Evolutionary conservation across 1,140 invertebrate species (phyloP).

Genomic region (Paraescarpia echinospica): DNA sequence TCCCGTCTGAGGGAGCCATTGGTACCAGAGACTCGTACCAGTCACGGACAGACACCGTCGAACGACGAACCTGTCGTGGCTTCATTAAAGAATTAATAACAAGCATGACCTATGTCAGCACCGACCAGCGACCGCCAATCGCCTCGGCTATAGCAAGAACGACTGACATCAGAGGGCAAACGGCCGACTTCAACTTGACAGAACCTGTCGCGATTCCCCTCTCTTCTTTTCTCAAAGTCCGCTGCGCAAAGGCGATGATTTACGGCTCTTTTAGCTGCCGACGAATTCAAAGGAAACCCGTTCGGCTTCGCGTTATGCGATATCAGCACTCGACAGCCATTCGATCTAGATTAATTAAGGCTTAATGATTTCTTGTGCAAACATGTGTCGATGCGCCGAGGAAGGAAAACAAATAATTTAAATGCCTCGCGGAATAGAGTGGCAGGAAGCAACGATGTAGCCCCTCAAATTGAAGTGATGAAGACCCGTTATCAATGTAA

Average conservation of each 20-base stretch:
- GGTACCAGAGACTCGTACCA: neutral
- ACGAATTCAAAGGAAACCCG: neutral
- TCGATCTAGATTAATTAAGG: slow-evolving; percentile 1
- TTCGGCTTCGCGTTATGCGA: neutral
- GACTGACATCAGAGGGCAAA: neutral
- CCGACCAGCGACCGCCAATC: neutral
- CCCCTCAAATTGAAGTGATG: neutral
- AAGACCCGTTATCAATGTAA: neutral
- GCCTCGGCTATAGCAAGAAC: neutral
- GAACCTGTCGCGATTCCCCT: neutral
- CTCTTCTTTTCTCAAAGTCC: neutral
- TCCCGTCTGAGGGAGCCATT: neutral
- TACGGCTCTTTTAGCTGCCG: neutral
- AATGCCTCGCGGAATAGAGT: neutral
- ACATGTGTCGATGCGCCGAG: neutral
- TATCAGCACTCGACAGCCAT: neutral
- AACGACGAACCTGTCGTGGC: neutral
- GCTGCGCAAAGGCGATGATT: neutral
- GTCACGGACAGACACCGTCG: neutral
- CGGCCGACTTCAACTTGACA: neutral
- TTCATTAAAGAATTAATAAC: neutral
- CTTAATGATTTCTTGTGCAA: neutral
- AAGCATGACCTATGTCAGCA: neutral
- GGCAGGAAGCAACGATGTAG: neutral
- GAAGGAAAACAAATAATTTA: slow-evolving; percentile 6